Evolutionary conservation across 2,113 vertebrate genomes (phyloP), one percentile per base, ranked within the genome.

Genomic region (Toxotes jaculatrix): DNA sequence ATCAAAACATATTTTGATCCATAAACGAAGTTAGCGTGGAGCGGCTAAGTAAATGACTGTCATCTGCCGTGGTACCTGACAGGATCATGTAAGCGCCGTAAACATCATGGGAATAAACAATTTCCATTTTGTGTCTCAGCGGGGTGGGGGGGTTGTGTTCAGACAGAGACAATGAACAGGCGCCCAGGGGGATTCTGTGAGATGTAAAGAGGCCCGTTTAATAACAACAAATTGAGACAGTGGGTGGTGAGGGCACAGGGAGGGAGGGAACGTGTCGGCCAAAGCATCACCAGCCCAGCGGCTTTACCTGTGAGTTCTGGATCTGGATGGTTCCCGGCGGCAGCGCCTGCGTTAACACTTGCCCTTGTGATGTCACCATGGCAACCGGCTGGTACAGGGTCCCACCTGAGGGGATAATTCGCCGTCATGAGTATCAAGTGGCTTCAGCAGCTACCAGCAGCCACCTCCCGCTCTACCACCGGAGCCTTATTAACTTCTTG

Each of bases 311-410:
- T 82, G 97, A 93, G 32, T 94, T 99, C 95, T 99, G 98, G 94
- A 99, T 96, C 94, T 98, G 98, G 93, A 99, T 98, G 92, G 97
- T 96, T 88, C 97, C 96, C 53, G 97, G 97, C 74, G 97, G 95
- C 82, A 99, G 96, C 85, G 96, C 96, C 91, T 99, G 98, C 81
- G 98, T 96, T 81, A 99, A 96, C 92, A 99, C 96, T 96, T 99
- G 98, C 93, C 98, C 98, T 94, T 99, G 98, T 61, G 98, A 98
- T 74, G 97, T 99, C 95, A 99, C 97, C 98, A 99, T 99, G 1
- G 98, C 95, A 97, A 99, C 98, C 0, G 98, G 98, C 95, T 99
- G 98, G 96, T 99, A 99, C 94, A 99, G 88, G 78, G 98, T 96
- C 94, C 97, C 98, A 94, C 98, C 97, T 98, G 94, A 94, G 88